Conservation (phyloP, 1,140 invertebrate species). For the Littorina saxatilis region DNA sequence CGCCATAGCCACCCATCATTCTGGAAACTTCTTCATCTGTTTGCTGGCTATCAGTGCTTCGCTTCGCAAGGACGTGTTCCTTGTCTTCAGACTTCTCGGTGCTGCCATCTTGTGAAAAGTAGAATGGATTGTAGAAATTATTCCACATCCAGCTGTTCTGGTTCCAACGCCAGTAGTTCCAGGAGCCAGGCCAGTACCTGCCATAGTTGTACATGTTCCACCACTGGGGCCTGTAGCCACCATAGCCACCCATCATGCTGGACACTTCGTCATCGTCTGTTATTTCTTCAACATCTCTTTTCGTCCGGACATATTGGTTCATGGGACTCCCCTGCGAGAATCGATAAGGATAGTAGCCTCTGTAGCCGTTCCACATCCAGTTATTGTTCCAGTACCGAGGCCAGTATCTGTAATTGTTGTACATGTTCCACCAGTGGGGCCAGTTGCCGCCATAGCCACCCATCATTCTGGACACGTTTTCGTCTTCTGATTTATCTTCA, state of each 20-base stretch:
- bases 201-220: constrained; percentile 14
- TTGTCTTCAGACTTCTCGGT: neutral
- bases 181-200: constrained; percentile 30
- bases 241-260: constrained; percentile 23
- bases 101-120: neutral
- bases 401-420: constrained; percentile 24
- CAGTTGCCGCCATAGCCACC: neutral
- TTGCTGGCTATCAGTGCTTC: neutral
- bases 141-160: neutral
- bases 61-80: constrained; percentile 2
- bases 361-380: constrained; percentile 3
- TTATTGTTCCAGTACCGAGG: neutral
- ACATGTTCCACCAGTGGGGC: constrained; percentile 24
- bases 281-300: neutral
- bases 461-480: constrained; percentile 24
- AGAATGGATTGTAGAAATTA: neutral
- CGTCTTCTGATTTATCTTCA: neutral
- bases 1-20: constrained; percentile 24
- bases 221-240: constrained; percentile 10
- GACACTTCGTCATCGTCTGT: neutral
- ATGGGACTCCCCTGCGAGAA: neutral
- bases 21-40: constrained; percentile 9
- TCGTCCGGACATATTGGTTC: neutral
- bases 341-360: neutral
- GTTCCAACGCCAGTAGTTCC: neutral